Percentiles rank a stretch among this genome's conserved stretches.
phyloP scores from a whole-genome alignment of 2,797 vertebrate genomes.

The Hippopotamyrus pictus region DNA sequence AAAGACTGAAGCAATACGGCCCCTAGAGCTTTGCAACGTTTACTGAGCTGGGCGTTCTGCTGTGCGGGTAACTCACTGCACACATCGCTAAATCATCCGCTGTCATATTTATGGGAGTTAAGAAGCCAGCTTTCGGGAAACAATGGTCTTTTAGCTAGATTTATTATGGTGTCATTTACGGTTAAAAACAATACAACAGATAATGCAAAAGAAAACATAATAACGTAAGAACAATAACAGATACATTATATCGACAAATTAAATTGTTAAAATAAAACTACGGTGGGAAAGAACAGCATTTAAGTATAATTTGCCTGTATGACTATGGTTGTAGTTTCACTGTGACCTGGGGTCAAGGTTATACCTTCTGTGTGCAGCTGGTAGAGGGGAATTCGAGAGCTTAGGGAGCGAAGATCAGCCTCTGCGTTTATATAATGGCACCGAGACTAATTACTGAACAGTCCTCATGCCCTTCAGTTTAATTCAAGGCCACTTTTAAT shows the following conservation, averaged over 20 bases:
- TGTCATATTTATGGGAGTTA: not conserved
- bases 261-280: not conserved
- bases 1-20: not conserved
- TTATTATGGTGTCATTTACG: not conserved
- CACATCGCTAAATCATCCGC: not conserved
- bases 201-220: not conserved
- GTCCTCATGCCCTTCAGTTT: slow-evolving; percentile 36
- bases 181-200: not conserved
- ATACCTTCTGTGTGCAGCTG: slow-evolving; percentile 48
- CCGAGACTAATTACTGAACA: slow-evolving; percentile 44
- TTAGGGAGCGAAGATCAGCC: slow-evolving; percentile 39
- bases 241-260: not conserved
- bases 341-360: slow-evolving; percentile 44
- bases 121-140: not conserved
- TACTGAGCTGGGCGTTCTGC: not conserved
- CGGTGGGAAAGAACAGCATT: not conserved
- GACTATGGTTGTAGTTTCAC: not conserved
- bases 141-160: not conserved
- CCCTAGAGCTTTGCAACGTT: not conserved
- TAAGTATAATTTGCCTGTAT: not conserved
- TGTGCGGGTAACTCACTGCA: not conserved
- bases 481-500: slow-evolving; percentile 61
- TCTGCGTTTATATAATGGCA: slow-evolving; percentile 50
- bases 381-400: slow-evolving; percentile 48
- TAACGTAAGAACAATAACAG: not conserved